Evolutionary conservation across 1,140 invertebrate species (phyloP).

Genomic region (Diorhabda elongata): DNA sequence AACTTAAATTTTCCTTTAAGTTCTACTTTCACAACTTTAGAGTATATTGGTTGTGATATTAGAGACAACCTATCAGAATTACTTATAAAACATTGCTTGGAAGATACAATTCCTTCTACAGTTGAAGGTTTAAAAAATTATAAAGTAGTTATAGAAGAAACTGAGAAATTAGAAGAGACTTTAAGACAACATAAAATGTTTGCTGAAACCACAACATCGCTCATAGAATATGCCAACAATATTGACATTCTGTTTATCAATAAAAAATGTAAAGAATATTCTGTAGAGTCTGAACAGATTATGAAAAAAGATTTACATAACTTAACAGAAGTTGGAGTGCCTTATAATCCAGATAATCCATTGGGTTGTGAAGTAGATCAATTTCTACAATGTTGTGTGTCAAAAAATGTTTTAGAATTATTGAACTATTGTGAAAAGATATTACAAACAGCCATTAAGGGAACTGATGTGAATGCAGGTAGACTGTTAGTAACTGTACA

Average conservation of each 20-base stretch:
- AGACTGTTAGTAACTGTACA: constrained; percentile 67
- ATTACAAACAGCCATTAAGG: constrained; percentile 64
- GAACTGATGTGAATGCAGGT: constrained; percentile 56
- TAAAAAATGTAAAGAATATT: constrained; percentile 70
- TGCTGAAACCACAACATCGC: constrained; percentile 39
- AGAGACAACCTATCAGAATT: constrained; percentile 59
- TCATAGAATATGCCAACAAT: constrained; percentile 65
- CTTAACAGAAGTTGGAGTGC: constrained; percentile 58
- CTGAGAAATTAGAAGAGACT: constrained; percentile 63
- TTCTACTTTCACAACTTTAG: constrained; percentile 55
- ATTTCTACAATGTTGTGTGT: constrained; percentile 59
- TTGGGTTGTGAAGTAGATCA: constrained; percentile 19
- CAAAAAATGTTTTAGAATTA: constrained; percentile 56
- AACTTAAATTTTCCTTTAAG: constrained; percentile 54
- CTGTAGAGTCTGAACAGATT: constrained; percentile 65
- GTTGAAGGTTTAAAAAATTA: constrained; percentile 66
- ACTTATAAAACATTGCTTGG: constrained; percentile 70
- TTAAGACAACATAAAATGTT: constrained; percentile 59
- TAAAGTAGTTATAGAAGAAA: constrained; percentile 57
- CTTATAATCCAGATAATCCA: constrained; percentile 27
- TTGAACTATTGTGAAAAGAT: constrained; percentile 67
- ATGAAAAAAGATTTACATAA: constrained; percentile 80
- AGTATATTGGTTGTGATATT: constrained; percentile 59
- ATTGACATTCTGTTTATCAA: constrained; percentile 75
- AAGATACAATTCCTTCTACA: constrained; percentile 69